These are phyloP conservation scores for Hyles vespertilio DNA, from an alignment of 1,140 invertebrate genomes.

Conservation along the genomic window DNA sequence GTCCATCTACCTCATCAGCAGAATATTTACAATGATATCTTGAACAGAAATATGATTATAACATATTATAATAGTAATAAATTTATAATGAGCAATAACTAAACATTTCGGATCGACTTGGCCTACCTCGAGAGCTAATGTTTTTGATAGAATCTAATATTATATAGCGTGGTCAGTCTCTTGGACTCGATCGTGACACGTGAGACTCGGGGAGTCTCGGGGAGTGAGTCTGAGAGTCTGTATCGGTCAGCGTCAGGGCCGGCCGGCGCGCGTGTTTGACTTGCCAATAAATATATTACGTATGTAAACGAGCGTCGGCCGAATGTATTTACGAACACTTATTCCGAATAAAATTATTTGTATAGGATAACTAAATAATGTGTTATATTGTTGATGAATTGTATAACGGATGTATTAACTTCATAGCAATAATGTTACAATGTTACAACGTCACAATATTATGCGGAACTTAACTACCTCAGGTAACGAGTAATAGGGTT, in stretches of 20 bases:
- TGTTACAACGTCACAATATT: constrained; percentile 31
- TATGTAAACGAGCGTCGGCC: constrained; percentile 10
- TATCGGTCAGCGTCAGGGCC: background rate
- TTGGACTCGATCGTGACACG: background rate
- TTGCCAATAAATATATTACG: constrained; percentile 14
- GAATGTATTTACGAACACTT: constrained; percentile 11
- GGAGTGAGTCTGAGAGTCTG: background rate
- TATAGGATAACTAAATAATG: constrained; percentile 28
- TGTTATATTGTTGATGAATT: constrained; percentile 58
- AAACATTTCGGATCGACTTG: constrained; percentile 27
- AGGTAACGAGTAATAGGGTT: constrained; percentile 64
- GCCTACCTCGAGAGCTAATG: constrained; percentile 32
- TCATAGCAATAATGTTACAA: constrained; percentile 60
- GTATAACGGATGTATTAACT: constrained; percentile 54
- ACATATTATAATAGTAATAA: constrained; percentile 9
- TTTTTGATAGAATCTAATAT: constrained; percentile 2
- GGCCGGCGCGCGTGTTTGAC: constrained; percentile 16
- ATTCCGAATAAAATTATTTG: constrained; percentile 26
- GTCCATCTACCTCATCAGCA: constrained; percentile 65
- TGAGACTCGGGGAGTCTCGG: background rate
- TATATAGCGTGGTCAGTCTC: background rate
- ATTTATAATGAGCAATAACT: constrained; percentile 12
- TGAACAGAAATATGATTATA: constrained; percentile 6
- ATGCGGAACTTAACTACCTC: constrained; percentile 69
- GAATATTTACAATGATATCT: constrained; percentile 37